A percentile compares a stretch with the other conserved stretches of the same genome.
phyloP scores from a whole-genome alignment of 2,888 invertebrate species.

The Drymonia ruficornis region DNA sequence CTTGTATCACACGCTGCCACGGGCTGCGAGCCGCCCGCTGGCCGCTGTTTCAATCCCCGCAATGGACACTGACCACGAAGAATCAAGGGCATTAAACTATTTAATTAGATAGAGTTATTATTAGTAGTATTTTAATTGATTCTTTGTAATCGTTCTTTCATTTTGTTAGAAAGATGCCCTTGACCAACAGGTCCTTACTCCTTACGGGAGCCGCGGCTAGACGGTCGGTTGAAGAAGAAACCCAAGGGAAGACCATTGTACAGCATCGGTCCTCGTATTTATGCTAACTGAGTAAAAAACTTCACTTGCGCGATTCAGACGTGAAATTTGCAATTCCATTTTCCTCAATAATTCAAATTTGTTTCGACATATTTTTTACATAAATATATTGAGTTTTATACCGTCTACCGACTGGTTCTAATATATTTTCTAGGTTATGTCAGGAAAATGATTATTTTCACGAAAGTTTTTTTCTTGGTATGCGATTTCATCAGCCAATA shows the following conservation, averaged over 20 bases:
- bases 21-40: constrained; percentile 12
- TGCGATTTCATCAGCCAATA: constrained; percentile 9
- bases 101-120: constrained; percentile 4
- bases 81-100: constrained; percentile 13
- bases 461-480: neutral
- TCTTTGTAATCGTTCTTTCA: too few relatives aligned
- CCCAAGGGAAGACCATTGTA: constrained; percentile 16
- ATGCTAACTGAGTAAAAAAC: constrained; percentile 8
- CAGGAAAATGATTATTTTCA: constrained; percentile 5
- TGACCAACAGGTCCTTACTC: constrained; percentile 8
- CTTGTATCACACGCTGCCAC: constrained; percentile 1
- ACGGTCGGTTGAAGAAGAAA: constrained; percentile 15
- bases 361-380: neutral
- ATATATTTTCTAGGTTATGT: neutral
- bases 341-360: neutral
- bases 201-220: constrained; percentile 10
- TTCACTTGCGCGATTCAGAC: constrained; percentile 14
- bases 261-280: neutral
- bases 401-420: neutral
- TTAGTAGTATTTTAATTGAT: constrained; percentile 1
- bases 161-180: too few relatives aligned
- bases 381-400: neutral
- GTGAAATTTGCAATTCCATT: neutral
- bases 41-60: constrained; percentile 8
- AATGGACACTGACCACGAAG: constrained; percentile 6